Percentiles rank a stretch among this genome's conserved stretches.
Evolutionary conservation across 2,888 invertebrate species (phyloP).

Genomic region (Odiellus spinosus): DNA sequence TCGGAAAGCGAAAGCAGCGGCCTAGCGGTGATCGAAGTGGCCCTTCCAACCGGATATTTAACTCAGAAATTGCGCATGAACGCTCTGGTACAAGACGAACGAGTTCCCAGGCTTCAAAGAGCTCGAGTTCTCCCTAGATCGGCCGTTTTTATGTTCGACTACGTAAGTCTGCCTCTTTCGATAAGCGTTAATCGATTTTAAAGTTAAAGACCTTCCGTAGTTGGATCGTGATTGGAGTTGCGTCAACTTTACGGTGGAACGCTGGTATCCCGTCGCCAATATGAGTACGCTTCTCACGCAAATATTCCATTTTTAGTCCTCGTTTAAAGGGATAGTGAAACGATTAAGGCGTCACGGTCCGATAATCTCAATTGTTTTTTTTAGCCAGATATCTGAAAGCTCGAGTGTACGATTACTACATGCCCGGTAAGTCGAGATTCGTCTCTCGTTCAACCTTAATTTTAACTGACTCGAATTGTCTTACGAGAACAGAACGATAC

Average conservation of each 20-base stretch:
- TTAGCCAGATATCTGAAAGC: constrained; percentile 68
- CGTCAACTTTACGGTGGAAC: constrained; percentile 76
- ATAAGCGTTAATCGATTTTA: not conserved
- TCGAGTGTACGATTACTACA: constrained; percentile 85
- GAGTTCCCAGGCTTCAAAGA: constrained; percentile 27
- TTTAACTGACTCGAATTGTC: not conserved
- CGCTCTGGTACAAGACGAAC: constrained; percentile 25
- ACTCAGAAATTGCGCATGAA: constrained; percentile 35
- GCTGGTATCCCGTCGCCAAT: constrained; percentile 93
- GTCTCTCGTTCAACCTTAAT: not conserved
- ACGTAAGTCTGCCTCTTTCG: constrained; percentile 16
- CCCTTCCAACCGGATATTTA: constrained; percentile 35
- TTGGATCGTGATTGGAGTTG: constrained; percentile 63
- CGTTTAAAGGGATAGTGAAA: too few species aligned
- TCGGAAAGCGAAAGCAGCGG: constrained; percentile 29
- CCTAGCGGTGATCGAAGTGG: constrained; percentile 32
- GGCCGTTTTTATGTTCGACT: constrained; percentile 19
- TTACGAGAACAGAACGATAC: constrained; percentile 68
- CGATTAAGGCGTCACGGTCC: too few species aligned
- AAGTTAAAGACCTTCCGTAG: constrained; percentile 34
- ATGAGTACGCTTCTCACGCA: constrained; percentile 44
- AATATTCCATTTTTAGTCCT: too few species aligned
- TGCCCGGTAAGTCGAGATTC: constrained; percentile 53
- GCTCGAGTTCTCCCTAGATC: constrained; percentile 22
- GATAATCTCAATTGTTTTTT: too few species aligned